These are phyloP conservation scores for Prosapia bicincta DNA, from an alignment of 2,888 invertebrate species.

Conservation along the genomic window DNA sequence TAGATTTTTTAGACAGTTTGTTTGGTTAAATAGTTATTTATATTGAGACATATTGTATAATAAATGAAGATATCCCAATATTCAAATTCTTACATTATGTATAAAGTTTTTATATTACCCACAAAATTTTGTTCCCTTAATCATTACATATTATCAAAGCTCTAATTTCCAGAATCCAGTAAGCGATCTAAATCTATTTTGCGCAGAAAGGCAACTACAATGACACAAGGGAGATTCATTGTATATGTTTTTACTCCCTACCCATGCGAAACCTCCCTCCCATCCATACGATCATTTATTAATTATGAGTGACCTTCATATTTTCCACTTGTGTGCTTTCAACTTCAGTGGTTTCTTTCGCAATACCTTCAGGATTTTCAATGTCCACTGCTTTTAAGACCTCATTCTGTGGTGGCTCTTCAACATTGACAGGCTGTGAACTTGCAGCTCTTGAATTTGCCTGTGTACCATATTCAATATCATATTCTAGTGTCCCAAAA, in stretches of 20 bases:
- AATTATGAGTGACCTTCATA: background rate
- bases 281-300: background rate
- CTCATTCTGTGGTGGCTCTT: background rate
- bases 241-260: background rate
- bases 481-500: background rate
- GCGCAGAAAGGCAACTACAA: background rate
- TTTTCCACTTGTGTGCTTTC: background rate
- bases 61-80: no score
- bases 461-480: background rate
- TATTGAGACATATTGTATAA: no score
- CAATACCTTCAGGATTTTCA: background rate
- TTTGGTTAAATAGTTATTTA: no score
- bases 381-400: background rate
- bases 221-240: background rate
- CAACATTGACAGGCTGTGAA: background rate
- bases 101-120: no score
- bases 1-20: no score
- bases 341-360: background rate
- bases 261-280: background rate
- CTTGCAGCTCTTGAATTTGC: background rate
- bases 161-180: background rate
- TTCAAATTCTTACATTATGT: no score
- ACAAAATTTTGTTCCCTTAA: no score
- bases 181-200: background rate
- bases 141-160: no score